Base-by-base conservation (phyloP, 2,797 vertebrate genomes). In the Taenioides sp. region DNA sequence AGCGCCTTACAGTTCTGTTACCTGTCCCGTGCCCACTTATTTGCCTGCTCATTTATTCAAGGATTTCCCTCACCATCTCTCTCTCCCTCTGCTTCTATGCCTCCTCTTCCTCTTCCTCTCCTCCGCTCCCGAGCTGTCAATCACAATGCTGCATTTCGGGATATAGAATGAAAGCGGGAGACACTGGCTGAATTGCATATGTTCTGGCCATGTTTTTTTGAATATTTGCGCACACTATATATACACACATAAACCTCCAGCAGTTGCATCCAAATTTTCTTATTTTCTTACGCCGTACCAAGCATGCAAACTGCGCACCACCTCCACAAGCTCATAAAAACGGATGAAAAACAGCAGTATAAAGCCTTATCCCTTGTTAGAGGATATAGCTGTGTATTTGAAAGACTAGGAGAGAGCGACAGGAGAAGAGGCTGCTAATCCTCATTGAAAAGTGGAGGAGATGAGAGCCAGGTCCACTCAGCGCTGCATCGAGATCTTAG, bases 1-100 rank as follows among this genome's bases (percentile, higher is more conserved):
- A 34, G 4, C 75, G 62, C 79, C 86, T 89, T 81, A 86, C 86
- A 76, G 84, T 83, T 84, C 76, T 25, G 11, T 84, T 91, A 92
- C 88, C 88, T 90, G 85, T 79, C 84, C 80, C 62, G 78, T 70
- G 10, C 87, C 80, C 82, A 80, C 89, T 89, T 90, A 89, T 91
- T 91, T 90, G 87, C 84, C 86, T 90, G 67, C 86, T 92, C 77
- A 89, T 85, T 91, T 90, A 92, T 92, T 92, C 88, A 89, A 70
- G 76, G 54, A 70, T 76, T 80, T 76, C 73, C 73, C 72, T 69
- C 69, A 16, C 68, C 61, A 65, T 47, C 70, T 69, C 64, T 40
- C 3, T 10, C 59, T 61, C 34, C 34, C 59, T 31, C 59, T 31
- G 28, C 5, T 31, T 4, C 28, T 31, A 31, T 27, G 25, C 25